Evolutionary conservation across 2,113 vertebrate species (phyloP).

Genomic region (Bettongia penicillata): DNA sequence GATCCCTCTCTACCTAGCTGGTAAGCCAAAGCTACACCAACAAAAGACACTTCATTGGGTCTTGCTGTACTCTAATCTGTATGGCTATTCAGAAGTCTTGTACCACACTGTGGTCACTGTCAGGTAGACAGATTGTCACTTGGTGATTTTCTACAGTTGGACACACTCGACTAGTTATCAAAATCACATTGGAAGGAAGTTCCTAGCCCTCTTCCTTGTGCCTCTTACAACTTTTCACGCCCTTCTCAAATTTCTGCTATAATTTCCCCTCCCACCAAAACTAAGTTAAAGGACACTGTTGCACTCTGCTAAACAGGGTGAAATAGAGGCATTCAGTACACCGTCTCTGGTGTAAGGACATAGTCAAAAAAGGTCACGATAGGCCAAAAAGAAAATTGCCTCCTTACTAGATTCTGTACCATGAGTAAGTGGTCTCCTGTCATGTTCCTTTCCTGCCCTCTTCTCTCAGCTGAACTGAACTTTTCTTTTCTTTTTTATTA

Average conservation of each 20-base stretch:
- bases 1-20: slow-evolving; percentile 72
- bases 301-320: slow-evolving; percentile 86
- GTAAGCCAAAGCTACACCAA: slow-evolving; percentile 79
- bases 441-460: slow-evolving; percentile 69
- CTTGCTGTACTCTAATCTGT: slow-evolving; percentile 84
- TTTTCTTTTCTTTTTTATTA: slow-evolving; percentile 8
- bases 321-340: slow-evolving; percentile 86
- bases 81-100: slow-evolving; percentile 87
- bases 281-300: slow-evolving; percentile 87
- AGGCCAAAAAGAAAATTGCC: slow-evolving; percentile 88
- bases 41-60: slow-evolving; percentile 86
- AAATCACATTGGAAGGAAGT: slow-evolving; percentile 86
- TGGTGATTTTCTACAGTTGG: slow-evolving; percentile 88
- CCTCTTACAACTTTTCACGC: slow-evolving; percentile 83
- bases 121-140: slow-evolving; percentile 88
- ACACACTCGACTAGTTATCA: slow-evolving; percentile 88
- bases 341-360: slow-evolving; percentile 83
- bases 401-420: slow-evolving; percentile 83
- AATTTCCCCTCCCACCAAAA: slow-evolving; percentile 91
- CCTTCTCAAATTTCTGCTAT: slow-evolving; percentile 88
- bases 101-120: slow-evolving; percentile 87
- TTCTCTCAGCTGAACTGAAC: slow-evolving; percentile 58
- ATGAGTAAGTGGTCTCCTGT: slow-evolving; percentile 90
- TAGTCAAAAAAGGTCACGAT: slow-evolving; percentile 91
- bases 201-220: slow-evolving; percentile 84